These are phyloP conservation scores for Rhinoptilus africanus DNA, from an alignment of 2,113 vertebrate species.

Conservation along the genomic window DNA sequence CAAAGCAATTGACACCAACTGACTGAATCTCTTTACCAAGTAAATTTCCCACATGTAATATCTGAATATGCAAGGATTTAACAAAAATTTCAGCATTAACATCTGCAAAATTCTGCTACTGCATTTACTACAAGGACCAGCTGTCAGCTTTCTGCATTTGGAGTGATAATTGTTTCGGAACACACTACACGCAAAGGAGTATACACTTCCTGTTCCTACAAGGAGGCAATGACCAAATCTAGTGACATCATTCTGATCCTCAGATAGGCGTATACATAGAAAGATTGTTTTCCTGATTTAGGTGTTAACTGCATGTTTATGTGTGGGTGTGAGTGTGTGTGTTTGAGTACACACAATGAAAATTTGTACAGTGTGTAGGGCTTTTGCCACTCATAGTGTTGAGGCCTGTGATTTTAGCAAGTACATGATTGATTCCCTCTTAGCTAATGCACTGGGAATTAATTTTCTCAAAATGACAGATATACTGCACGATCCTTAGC, in stretches of 20 bases:
- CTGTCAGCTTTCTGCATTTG: not conserved
- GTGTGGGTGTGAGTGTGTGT: not conserved
- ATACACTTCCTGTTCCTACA: not conserved
- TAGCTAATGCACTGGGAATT: not conserved
- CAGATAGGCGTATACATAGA: not conserved
- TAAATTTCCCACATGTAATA: not conserved
- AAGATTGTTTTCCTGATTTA: not conserved
- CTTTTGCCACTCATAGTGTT: not conserved
- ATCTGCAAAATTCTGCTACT: not conserved
- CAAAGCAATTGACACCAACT: not conserved
- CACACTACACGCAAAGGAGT: accelerated
- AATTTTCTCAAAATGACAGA: not conserved
- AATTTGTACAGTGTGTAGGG: not conserved
- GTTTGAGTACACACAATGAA: not conserved
- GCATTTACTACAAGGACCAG: not conserved
- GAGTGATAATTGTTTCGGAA: not conserved
- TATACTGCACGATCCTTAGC: not conserved
- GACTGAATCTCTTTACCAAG: not conserved
- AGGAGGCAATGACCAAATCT: not conserved
- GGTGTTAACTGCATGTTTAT: not conserved
- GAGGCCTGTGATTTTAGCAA: not conserved
- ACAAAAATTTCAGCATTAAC: not conserved
- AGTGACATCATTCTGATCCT: not conserved
- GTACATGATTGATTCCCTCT: not conserved
- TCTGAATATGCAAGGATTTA: not conserved